phyloP scores from a whole-genome alignment of 2,888 invertebrate species.

The Ethmia dodecea region DNA sequence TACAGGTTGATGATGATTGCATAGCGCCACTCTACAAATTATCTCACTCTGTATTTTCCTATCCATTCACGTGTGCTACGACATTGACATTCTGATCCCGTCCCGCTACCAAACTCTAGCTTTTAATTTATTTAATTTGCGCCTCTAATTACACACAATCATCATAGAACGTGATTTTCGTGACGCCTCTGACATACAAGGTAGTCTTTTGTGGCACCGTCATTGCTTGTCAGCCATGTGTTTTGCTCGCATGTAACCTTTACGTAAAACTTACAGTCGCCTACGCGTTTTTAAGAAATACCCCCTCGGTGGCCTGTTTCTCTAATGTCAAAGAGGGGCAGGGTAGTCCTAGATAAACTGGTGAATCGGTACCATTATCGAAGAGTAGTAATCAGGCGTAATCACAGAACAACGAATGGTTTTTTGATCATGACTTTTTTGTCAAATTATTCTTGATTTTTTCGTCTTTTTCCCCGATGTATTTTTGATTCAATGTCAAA shows the following conservation, averaged over 20 bases:
- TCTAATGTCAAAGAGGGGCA: conserved; percentile 21
- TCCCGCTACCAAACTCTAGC: conserved; percentile 42
- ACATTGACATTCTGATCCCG: conserved; percentile 55
- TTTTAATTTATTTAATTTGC: conserved; percentile 68
- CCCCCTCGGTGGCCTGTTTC: conserved; percentile 22
- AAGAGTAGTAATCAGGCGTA: conserved; percentile 66
- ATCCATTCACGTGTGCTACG: conserved; percentile 26
- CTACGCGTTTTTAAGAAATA: conserved; percentile 21
- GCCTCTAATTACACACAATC: conserved; percentile 68
- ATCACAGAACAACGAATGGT: conserved; percentile 59
- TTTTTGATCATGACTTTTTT: conserved; percentile 60
- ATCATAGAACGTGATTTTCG: conserved; percentile 50
- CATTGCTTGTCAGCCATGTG: conserved; percentile 57
- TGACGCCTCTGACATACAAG: conserved; percentile 67
- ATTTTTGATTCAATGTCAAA: conserved; percentile 64
- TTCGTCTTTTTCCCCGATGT: conserved; percentile 39
- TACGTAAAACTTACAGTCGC: conserved; percentile 28
- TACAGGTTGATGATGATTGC: too few species aligned
- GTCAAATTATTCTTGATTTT: conserved; percentile 51
- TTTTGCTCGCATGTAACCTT: conserved; percentile 55
- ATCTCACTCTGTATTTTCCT: too few species aligned
- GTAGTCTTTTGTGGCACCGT: conserved; percentile 69
- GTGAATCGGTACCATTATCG: conserved; percentile 50
- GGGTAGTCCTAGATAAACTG: conserved; percentile 33
- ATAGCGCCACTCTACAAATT: too few species aligned